Evolutionary conservation across 2,113 vertebrate species (phyloP), one percentile per base, ranked within the genome.

Genomic region (Prinia subflava): DNA sequence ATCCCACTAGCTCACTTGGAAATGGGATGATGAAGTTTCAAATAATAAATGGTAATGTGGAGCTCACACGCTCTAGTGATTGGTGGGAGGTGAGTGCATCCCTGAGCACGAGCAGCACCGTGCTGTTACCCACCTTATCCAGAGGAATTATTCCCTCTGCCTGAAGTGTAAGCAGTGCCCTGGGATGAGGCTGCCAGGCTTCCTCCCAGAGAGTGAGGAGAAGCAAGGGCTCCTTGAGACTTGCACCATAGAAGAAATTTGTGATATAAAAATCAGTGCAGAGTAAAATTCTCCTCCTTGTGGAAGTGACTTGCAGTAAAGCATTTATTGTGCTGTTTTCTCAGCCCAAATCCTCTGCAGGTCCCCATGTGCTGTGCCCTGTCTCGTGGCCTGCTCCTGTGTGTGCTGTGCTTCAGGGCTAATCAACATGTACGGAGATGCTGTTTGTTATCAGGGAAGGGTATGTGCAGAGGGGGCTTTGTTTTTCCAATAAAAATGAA

Each of bases 1-100:
- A 63, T 64, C 46, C 65, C 15, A 7, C 22, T 10, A 16, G 6
- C 30, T 69, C 11, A 4, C 27, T 6, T 77, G 28, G 50, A 64
- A 83, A 24, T 10, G 18, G 67, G 25, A 17, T n/a, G 63, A 65
- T 30, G 31, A 41, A n/a, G n/a, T 23, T 9, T 56, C 59, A 65
- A 77, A 41, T 30, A 50, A 44, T 31, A n/a, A 12, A 69, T 50
- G 39, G 33, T 23, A 41, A 7, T 25, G 22, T 1, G 11, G 24
- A 47, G 14, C 39, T 64, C 23, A 6, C 4, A 0, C 0, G 0
- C 8, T 1, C 0, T 6, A 1, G 30, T 22, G 56, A 10, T 12
- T 2, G 3, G 21, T 53, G 69, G 49, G 86, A 46, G 27, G 24
- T 33, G 52, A 6, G 10, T 31, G 77, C n/a, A 6, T 41, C 27